Conservation (phyloP, 2,113 vertebrate species). For the Noctilio leporinus region DNA sequence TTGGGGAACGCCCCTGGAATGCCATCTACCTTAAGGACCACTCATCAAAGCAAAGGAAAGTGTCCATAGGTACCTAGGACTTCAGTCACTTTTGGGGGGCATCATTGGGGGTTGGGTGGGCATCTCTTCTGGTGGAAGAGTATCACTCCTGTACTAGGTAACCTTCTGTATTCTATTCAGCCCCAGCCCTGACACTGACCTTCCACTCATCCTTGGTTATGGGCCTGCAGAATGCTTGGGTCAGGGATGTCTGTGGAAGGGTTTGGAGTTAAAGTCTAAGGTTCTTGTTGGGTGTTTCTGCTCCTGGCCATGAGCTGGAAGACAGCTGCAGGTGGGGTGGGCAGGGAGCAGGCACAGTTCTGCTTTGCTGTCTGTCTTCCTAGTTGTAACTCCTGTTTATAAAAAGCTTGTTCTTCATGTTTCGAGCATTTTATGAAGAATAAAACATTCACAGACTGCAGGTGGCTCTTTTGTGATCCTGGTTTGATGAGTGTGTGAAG, state of each 20-base stretch:
- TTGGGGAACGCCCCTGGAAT: background rate
- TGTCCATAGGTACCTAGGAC: background rate
- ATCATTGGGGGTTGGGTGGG: background rate
- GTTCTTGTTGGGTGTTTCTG: background rate
- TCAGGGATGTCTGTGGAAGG: background rate
- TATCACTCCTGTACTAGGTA: background rate
- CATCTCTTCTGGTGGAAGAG: background rate
- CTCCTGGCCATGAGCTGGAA: background rate
- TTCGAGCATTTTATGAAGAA: slow-evolving; percentile 82
- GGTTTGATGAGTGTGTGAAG: background rate
- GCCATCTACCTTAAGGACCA: background rate
- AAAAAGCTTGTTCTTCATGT: slow-evolving; percentile 83
- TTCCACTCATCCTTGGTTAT: background rate
- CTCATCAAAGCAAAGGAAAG: background rate
- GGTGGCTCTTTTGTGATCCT: slow-evolving; percentile 71
- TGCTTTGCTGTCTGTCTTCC: slow-evolving; percentile 74
- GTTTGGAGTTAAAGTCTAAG: background rate
- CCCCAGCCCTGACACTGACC: background rate
- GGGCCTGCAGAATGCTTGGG: background rate
- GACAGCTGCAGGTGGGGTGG: background rate
- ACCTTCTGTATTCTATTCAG: background rate
- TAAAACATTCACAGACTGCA: slow-evolving; percentile 77
- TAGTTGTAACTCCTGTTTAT: slow-evolving; percentile 78
- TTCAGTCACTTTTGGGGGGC: background rate
- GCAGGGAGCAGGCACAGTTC: slow-evolving; percentile 39